Evolutionary conservation across 2,797 vertebrate species (phyloP), one percentile per base, ranked within the genome.

Genomic region (Lindbergichthys nudifrons): DNA sequence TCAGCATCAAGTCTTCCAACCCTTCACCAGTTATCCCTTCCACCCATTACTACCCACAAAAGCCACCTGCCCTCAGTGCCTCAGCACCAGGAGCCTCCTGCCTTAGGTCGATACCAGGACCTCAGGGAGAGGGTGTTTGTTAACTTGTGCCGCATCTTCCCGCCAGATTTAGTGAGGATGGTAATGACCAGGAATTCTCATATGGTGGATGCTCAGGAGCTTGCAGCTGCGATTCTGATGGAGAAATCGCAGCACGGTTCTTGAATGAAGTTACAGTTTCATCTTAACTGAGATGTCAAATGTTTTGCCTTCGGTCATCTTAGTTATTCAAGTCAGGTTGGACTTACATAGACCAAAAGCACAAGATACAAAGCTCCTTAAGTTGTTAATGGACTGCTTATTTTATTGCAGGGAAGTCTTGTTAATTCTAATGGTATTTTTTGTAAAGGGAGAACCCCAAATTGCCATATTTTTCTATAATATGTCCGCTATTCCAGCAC

Each of bases 121-220:
- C 93, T 88, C 58, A 94, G 97, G 53, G 96, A 99, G 75, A 96
- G 95, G 89, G 87, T 98, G 77, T 99, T 97, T 64, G 54, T 95
- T 54, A 98, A 98, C 89, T 86, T 99, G 90, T 98, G 97, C 79
- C 96, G 97, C 91, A 98, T 99, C 93, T 99, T 99, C 83, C 97
- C 98, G 10, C 87, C 95, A 0, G 97, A 98, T 59, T 89, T 97
- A 5, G 98, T 99, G 87, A 95, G 95, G 77, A 81, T 95, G 0
- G 97, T 97, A 65, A 99, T 99, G 98, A 95, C 93, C 67, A 96
- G 96, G 79, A 96, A 98, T 87, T 97, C 97, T 62, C 96, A 97
- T 5, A 56, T 97, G 88, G 96, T 92, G 0, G 98, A 99, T 4
- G 95, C 98, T 82, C 97, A 99, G 92, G 96, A 99, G 83, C 96